Evolutionary conservation across 2,888 invertebrate species (phyloP).

Genomic region (Amphipoea oculea): DNA sequence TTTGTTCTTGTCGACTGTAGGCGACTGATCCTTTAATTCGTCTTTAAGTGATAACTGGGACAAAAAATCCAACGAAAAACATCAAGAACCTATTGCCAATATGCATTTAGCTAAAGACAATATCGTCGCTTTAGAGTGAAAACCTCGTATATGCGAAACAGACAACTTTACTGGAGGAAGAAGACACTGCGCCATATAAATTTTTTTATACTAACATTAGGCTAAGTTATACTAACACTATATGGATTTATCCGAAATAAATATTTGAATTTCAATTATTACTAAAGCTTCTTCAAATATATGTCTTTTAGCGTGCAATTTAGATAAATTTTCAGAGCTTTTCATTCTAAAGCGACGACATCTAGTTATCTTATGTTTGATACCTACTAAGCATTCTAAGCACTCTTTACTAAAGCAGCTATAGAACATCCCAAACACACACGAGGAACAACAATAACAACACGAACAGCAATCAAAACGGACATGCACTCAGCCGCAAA

Average conservation of each 20-base stretch:
- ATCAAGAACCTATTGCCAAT: not conserved
- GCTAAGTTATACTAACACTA: too few relatives aligned
- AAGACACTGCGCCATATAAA: too few relatives aligned
- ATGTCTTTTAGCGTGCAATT: too few relatives aligned
- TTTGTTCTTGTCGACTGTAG: not conserved
- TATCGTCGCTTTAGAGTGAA: too few relatives aligned
- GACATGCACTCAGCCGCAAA: conserved; percentile 38
- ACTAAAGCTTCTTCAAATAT: too few relatives aligned
- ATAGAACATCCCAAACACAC: not conserved
- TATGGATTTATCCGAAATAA: too few relatives aligned
- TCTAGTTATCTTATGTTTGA: not conserved
- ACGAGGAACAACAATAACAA: conserved; percentile 14
- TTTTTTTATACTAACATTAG: too few relatives aligned
- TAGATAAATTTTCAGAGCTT: too few relatives aligned
- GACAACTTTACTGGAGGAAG: too few relatives aligned
- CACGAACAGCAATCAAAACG: conserved; percentile 34
- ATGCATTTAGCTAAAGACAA: not conserved
- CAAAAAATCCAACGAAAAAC: not conserved
- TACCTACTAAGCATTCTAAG: not conserved
- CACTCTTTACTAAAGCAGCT: not conserved
- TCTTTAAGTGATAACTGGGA: not conserved
- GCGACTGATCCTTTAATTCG: conserved; percentile 8
- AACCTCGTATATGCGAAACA: too few relatives aligned
- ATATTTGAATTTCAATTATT: too few relatives aligned
- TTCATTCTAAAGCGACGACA: too few relatives aligned